Base-by-base conservation (phyloP, 2,888 invertebrate genomes). In the Euphydryas editha region DNA sequence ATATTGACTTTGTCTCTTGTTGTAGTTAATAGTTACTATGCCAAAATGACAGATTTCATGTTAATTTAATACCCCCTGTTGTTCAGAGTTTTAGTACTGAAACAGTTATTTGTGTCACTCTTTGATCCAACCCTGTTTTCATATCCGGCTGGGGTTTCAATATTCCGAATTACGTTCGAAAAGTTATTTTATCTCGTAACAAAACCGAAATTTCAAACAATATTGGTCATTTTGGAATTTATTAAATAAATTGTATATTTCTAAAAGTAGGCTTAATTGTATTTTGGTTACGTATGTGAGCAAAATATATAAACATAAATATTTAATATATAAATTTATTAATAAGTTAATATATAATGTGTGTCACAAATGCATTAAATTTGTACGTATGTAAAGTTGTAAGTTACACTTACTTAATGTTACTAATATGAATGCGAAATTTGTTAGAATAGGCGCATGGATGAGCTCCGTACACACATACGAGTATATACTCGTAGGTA, bases 91-190 rank as follows among this genome's bases (percentile, higher is more conserved):
- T 36, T 36, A 62, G 46, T 47, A 56, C 47, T 62, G 57, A 30
- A 55, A 17, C 18, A 57, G 62, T 24, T 62, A 62, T 44, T 44
- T 44, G n/a, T 47, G 56, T 36, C 56, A 63, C 49, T 58, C 58
- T 58, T 42, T 63, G 37, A 63, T 30, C 57, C 49, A 58, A 58
- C 58, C 63, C 57, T 58, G 39, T 17, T 36, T 63, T 63, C 57
- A 63, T 63, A 57, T 49, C 49, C 57, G 63, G 49, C 36, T 44
- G 42, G 42, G 42, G 42, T 44, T n/a, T 47, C 47, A 47, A 47
- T 20, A 20, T 20, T 49, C 21, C 17, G 49, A 46, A 42, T 18
- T 6, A 20, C 2, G 20, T 11, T 47, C 20, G 18, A 47, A 47
- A 20, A 47, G 18, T 47, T 47, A 20, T 18, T 47, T 20, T 18